phyloP scores from a whole-genome alignment of 2,113 vertebrate genomes.

The Spea bombifrons region DNA sequence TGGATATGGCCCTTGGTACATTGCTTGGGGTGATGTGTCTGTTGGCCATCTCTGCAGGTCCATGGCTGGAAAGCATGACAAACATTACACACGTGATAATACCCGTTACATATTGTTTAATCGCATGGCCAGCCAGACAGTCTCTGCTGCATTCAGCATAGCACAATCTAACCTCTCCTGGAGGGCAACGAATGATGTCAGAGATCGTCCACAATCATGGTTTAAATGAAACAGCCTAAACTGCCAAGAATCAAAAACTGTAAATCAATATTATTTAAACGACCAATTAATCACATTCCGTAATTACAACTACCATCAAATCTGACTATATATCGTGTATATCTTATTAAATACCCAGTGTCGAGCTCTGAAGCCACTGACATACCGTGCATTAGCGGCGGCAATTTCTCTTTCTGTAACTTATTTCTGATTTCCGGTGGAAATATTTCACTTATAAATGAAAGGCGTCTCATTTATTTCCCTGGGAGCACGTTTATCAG shows the following conservation, averaged over 20 bases:
- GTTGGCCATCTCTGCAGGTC: no score
- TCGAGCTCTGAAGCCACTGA: constrained; percentile 46
- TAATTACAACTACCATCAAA: constrained; percentile 61
- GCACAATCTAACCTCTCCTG: background rate
- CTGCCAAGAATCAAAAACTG: constrained; percentile 56
- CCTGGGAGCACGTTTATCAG: no score
- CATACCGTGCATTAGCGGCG: constrained; percentile 53
- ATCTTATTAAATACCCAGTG: constrained; percentile 56
- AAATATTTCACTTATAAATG: constrained; percentile 13
- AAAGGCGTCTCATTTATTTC: background rate
- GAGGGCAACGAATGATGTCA: constrained; percentile 36
- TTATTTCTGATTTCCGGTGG: background rate
- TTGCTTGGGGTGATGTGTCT: no score
- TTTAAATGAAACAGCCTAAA: constrained; percentile 57
- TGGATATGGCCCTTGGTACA: no score
- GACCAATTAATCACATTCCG: constrained; percentile 58
- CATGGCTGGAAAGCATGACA: no score
- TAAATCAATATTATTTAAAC: constrained; percentile 63
- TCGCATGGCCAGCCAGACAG: background rate
- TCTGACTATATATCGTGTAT: constrained; percentile 55
- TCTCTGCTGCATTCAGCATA: constrained; percentile 12
- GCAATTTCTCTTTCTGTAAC: background rate
- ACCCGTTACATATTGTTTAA: background rate
- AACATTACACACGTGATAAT: no score
- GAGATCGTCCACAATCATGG: constrained; percentile 55